Evolutionary conservation across 2,888 invertebrate species (phyloP), one percentile per base, ranked within the genome.

Genomic region (Hirtodrosophila cameraria): DNA sequence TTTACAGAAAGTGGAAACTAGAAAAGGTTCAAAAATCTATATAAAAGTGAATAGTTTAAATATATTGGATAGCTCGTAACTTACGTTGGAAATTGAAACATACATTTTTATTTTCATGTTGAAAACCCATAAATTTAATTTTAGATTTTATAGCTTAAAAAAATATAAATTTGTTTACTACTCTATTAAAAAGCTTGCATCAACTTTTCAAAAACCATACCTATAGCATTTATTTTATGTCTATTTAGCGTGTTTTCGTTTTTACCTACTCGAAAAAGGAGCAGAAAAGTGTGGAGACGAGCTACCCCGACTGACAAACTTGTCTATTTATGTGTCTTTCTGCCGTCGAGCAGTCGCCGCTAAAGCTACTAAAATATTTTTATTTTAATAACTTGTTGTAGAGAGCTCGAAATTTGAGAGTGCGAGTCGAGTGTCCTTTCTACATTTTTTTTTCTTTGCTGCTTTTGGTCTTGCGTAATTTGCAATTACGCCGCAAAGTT

Each of bases 391-490:
- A 65, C 67, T 58, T 48, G 52, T 30, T 55, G 43, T 11, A 39
- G 27, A 60, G 48, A 23, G 43, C 20, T 5, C 20, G 13, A 18
- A 12, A 38, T 28, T 57, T 7, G 31, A 13, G 9, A 11, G 31
- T 27, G 30, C 35, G 15, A 20, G 15, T 15, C 12, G 25, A 4
- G 57, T 28, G 13, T 13, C 28, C n/a, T 8, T 25, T n/a, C n/a
- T n/a, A n/a, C n/a, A n/a, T n/a, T n/a, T n/a, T n/a, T n/a, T n/a
- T n/a, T n/a, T n/a, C n/a, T 36, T 31, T 38, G 15, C 31, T 30
- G 38, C 41, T 46, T 38, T 41, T 50, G 30, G 23, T 50, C 81
- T 83, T 70, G 84, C 81, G 78, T 74, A 81, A 78, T 78, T 84
- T 63, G 64, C 76, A 75, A 80, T 79, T 76, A 65, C 67, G 52